phyloP scores from a whole-genome alignment of 2,113 vertebrate genomes.

The Halcyon malimbica region DNA sequence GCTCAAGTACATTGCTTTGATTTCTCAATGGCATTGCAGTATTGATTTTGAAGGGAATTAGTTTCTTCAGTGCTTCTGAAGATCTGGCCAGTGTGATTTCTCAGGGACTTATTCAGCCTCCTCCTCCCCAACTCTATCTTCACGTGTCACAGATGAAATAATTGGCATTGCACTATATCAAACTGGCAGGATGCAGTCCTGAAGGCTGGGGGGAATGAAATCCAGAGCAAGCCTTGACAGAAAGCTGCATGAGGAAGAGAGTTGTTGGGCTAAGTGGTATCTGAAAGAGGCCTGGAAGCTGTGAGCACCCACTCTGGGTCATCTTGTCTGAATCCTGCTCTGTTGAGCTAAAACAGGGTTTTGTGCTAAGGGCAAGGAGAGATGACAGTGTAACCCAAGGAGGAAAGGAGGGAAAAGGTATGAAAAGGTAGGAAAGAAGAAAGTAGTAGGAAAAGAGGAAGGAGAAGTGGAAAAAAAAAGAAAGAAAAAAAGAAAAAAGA shows the following conservation, averaged over 20 bases:
- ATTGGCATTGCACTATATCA: slow-evolving; percentile 46
- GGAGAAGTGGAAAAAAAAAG: background rate
- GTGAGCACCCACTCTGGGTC: background rate
- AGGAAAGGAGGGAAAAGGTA: background rate
- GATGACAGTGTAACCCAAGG: background rate
- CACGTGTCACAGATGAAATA: slow-evolving; percentile 45
- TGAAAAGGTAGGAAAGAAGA: background rate
- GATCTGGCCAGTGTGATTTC: slow-evolving; percentile 39
- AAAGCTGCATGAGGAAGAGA: background rate
- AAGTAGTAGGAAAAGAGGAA: background rate
- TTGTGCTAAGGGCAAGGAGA: background rate
- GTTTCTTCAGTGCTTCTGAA: slow-evolving; percentile 53
- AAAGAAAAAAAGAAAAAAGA: background rate
- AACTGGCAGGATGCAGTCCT: background rate
- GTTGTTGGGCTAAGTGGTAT: background rate
- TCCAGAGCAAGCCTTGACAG: background rate
- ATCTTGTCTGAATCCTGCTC: background rate
- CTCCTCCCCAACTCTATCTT: slow-evolving; percentile 50
- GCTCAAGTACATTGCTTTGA: slow-evolving; percentile 31
- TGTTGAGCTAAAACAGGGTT: background rate
- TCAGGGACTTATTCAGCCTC: background rate
- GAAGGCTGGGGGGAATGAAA: background rate
- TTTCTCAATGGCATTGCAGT: slow-evolving; percentile 56
- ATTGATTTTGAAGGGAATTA: slow-evolving; percentile 69
- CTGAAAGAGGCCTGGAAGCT: background rate